Evolutionary conservation across 2,888 invertebrate genomes (phyloP), one percentile per base, ranked within the genome.

Genomic region (Coleophora flavipennella): DNA sequence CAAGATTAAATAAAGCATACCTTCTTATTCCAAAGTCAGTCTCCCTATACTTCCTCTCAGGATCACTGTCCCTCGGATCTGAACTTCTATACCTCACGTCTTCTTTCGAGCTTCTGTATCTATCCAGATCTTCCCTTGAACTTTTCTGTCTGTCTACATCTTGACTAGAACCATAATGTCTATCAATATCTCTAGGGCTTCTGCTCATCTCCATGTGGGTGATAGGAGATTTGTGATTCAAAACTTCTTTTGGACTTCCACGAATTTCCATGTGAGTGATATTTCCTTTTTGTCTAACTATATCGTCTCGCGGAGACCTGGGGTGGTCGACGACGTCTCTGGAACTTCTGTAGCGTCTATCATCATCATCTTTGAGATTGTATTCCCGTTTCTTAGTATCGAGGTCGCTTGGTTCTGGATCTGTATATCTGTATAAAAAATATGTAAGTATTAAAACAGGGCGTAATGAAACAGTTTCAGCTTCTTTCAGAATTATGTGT

Each of bases 401-500:
- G 33, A 80, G 74, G 20, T 83, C 83, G 45, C 79, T 81, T 8
- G 83, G 83, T 58, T 83, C 83, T 14, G 83, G 83, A 44, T 84
- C 83, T 31, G 80, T 81, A 55, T 70, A 84, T 51, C 83, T 81
- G 45, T n/a, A 31, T 20, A 11, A 25, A 29, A 20, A 20, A n/a
- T n/a, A n/a, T n/a, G n/a, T n/a, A n/a, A n/a, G n/a, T n/a, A n/a
- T n/a, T n/a, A n/a, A n/a, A n/a, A n/a, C n/a, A n/a, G n/a, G n/a
- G n/a, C n/a, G n/a, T n/a, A n/a, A n/a, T n/a, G n/a, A n/a, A n/a
- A n/a, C n/a, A n/a, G n/a, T n/a, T n/a, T n/a, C n/a, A n/a, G n/a
- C n/a, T n/a, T n/a, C n/a, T n/a, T n/a, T n/a, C n/a, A n/a, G n/a
- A n/a, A n/a, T n/a, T n/a, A n/a, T n/a, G n/a, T n/a, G n/a, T n/a